Evolutionary conservation across 1,140 invertebrate species (phyloP), one percentile per base, ranked within the genome.

Genomic region (Drosophila ironensis): DNA sequence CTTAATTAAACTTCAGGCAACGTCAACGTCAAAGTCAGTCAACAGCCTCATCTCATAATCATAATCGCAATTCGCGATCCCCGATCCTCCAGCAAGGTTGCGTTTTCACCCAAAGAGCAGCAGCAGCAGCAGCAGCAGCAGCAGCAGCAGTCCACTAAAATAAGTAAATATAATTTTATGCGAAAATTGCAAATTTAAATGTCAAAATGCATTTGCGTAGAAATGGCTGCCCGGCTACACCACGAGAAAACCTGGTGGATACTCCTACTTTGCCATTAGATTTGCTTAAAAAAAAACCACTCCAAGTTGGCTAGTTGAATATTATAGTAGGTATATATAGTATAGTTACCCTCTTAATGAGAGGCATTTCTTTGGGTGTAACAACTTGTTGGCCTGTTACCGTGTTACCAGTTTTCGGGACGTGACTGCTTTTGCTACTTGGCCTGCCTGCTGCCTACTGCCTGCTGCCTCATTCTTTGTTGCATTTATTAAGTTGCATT

Each of bases 131-230:
- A 27, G n/a, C n/a, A n/a, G n/a, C n/a, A n/a, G n/a, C n/a, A n/a
- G n/a, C n/a, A n/a, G n/a, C n/a, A 11, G 28, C 28, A 11, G n/a
- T 33, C 44, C 27, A 44, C 22, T 38, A 27, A 38, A 44, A 40
- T 44, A 84, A 69, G 52, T 78, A 52, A 74, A 86, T 74, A 80
- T 86, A 86, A 86, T 86, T 86, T 86, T 86, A 80, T 86, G 81
- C 80, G 74, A 86, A 86, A 78, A 86, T 78, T 86, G 81, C 81
- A 80, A 86, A 86, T 86, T 86, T 80, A 86, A 86, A 80, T 86
- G 80, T 86, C 80, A 75, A 80, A 86, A 86, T 86, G 80, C 66
- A 86, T 86, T 86, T 86, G 78, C 78, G 59, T 71, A 73, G 73
- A 73, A 64, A 84, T 71, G 69, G 64, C 64, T 42, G 37, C n/a